phyloP scores from a whole-genome alignment of 2,113 vertebrate species.

The Larimichthys polyactis region DNA sequence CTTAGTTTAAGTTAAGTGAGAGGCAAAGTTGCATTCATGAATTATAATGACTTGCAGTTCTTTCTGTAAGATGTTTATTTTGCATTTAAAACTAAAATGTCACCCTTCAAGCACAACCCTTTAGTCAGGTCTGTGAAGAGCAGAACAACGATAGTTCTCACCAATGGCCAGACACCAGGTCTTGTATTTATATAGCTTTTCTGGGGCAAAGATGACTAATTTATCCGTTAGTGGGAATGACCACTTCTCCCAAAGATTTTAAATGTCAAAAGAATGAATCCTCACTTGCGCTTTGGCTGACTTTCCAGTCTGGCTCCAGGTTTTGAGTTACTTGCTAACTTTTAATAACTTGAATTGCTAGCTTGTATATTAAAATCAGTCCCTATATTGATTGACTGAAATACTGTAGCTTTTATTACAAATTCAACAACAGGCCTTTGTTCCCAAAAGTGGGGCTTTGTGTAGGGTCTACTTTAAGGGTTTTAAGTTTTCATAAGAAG shows the following conservation, averaged over 20 bases:
- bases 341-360: background rate
- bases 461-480: background rate
- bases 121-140: background rate
- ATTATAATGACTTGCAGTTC: background rate
- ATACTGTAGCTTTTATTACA: background rate
- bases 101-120: background rate
- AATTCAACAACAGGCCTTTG: background rate
- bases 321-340: background rate
- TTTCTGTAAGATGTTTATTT: background rate
- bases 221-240: background rate
- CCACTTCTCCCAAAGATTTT: too few relatives aligned
- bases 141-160: background rate
- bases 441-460: background rate
- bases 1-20: background rate
- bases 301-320: background rate
- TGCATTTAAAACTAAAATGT: background rate
- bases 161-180: background rate
- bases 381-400: background rate
- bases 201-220: background rate
- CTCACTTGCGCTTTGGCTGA: background rate
- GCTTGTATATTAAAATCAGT: background rate
- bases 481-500: background rate
- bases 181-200: background rate
- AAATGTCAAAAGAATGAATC: too few relatives aligned
- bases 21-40: background rate